phyloP scores from a whole-genome alignment of 64 coral and sea anemone species.

The Stylophora pistillata region DNA sequence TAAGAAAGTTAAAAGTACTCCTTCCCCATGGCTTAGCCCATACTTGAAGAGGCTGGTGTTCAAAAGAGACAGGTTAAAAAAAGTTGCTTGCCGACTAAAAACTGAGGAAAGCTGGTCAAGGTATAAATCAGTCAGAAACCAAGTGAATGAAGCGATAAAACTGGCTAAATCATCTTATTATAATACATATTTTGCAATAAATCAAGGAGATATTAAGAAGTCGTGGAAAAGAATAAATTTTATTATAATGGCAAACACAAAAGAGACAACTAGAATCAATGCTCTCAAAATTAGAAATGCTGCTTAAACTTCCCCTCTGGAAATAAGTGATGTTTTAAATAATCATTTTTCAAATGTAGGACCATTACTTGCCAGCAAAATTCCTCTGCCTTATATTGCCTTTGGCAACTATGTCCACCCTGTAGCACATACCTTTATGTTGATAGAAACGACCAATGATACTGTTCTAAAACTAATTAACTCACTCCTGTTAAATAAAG shows the following conservation, averaged over 20 bases:
- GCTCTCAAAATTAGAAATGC: background rate
- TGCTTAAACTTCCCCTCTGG: slow-evolving; percentile 2
- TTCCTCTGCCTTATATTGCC: slow-evolving; percentile 5
- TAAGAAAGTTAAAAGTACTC: too few species aligned
- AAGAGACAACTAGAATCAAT: background rate
- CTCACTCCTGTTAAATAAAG: too few species aligned
- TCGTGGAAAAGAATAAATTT: too few species aligned
- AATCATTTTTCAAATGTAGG: background rate
- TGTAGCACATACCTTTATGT: background rate
- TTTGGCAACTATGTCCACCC: background rate
- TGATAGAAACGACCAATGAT: slow-evolving; percentile 18
- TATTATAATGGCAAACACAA: background rate
- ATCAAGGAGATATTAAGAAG: background rate
- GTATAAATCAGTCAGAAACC: too few species aligned
- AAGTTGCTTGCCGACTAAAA: too few species aligned
- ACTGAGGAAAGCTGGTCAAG: too few species aligned
- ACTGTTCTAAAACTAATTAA: slow-evolving; percentile 25
- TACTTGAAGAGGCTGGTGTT: too few species aligned
- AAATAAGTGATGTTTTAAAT: slow-evolving; percentile 29
- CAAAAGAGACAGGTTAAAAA: too few species aligned
- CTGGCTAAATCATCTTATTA: background rate
- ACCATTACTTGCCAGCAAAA: too few species aligned
- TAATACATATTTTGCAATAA: background rate
- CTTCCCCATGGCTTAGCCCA: too few species aligned
- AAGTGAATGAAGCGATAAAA: background rate